Percentiles rank a stretch among this genome's conserved stretches.
Evolutionary conservation across 2,888 invertebrate species (phyloP).

Genomic region (Cistogaster globosa): DNA sequence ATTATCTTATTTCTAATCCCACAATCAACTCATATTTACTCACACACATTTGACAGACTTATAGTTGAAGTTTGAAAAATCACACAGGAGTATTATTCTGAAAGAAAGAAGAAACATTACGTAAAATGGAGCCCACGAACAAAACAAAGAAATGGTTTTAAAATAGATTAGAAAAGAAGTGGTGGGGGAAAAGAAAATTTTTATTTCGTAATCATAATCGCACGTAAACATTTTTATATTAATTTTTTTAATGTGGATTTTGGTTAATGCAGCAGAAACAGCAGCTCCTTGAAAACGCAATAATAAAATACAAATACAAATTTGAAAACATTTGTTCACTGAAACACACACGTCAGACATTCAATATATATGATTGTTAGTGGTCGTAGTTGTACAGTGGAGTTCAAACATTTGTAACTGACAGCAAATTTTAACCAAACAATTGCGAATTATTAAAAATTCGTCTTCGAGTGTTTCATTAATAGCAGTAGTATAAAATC

Average conservation of each 20-base stretch:
- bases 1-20: too few relatives aligned
- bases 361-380: neutral
- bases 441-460: too few relatives aligned
- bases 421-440: neutral
- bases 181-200: conserved; percentile 53
- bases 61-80: neutral
- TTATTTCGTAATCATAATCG: conserved; percentile 79
- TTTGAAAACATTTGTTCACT: neutral
- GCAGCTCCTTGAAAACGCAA: conserved; percentile 24
- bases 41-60: too few relatives aligned
- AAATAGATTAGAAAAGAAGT: conserved; percentile 22
- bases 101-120: conserved; percentile 39
- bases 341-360: conserved; percentile 33
- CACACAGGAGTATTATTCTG: neutral
- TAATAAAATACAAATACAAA: conserved; percentile 22
- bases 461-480: too few relatives aligned
- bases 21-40: too few relatives aligned
- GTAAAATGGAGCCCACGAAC: conserved; percentile 30
- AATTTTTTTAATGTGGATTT: conserved; percentile 34
- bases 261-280: conserved; percentile 34
- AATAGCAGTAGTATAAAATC: too few relatives aligned
- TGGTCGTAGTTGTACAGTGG: neutral
- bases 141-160: conserved; percentile 43
- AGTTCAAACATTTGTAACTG: neutral
- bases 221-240: conserved; percentile 73